Percentiles rank a stretch among this genome's conserved stretches.
phyloP scores from a whole-genome alignment of 2,113 vertebrate species.

The Uria aalge region DNA sequence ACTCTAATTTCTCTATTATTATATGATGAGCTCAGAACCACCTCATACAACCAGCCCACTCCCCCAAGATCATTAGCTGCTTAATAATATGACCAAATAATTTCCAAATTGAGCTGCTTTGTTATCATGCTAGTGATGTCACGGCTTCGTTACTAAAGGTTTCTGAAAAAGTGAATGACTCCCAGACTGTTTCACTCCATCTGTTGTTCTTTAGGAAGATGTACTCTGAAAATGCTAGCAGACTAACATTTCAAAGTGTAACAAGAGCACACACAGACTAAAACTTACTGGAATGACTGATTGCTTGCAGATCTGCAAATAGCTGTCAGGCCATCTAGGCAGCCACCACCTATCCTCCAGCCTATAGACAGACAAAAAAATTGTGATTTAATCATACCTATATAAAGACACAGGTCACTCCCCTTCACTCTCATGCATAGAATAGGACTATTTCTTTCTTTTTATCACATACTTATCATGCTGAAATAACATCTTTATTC shows the following conservation, averaged over 20 bases:
- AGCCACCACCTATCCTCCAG: not conserved
- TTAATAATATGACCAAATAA: not conserved
- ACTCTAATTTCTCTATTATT: not conserved
- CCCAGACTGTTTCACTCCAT: rapidly evolving
- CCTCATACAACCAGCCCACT: not conserved
- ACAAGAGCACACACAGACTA: not conserved
- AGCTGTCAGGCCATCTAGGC: not conserved
- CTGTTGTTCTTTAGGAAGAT: not conserved
- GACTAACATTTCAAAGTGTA: not conserved
- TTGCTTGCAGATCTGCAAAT: not conserved
- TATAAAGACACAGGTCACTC: not conserved
- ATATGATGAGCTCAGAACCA: not conserved
- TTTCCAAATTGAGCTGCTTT: not conserved
- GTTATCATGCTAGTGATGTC: not conserved
- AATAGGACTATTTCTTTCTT: not conserved
- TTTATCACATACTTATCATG: not conserved
- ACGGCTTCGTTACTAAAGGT: not conserved
- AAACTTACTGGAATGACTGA: not conserved
- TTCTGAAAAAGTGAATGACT: not conserved
- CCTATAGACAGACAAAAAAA: not conserved
- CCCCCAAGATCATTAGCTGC: not conserved
- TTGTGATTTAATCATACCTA: not conserved
- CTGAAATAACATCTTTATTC: not conserved
- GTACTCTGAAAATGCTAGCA: not conserved
- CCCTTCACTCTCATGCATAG: not conserved